Conservation (phyloP, 2,797 vertebrate species). For the Danio choprae region DNA sequence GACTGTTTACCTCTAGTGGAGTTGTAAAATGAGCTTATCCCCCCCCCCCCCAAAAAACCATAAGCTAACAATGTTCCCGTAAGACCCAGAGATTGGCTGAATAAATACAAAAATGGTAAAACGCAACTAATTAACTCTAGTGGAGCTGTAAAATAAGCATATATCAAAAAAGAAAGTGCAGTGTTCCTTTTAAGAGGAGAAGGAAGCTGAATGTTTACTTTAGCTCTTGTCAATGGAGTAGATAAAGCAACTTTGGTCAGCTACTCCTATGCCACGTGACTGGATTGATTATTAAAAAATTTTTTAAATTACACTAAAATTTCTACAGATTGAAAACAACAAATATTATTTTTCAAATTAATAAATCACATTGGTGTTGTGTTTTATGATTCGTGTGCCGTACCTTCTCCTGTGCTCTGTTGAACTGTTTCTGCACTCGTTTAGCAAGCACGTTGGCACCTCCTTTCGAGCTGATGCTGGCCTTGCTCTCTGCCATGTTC, state of each 20-base stretch:
- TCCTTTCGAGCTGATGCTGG: slow-evolving; percentile 73
- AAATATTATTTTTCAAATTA: too few species aligned
- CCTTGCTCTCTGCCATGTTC: slow-evolving; percentile 52
- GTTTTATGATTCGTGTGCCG: not conserved
- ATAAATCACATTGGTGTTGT: not conserved
- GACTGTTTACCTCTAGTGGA: too few species aligned
- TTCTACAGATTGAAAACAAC: not conserved
- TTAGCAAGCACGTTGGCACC: slow-evolving; percentile 86
- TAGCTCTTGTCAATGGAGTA: slow-evolving; percentile 3
- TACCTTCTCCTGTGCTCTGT: slow-evolving; percentile 95
- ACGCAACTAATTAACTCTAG: too few species aligned
- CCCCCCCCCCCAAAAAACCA: too few species aligned
- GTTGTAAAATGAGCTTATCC: too few species aligned
- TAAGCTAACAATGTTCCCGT: too few species aligned
- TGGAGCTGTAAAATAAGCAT: too few species aligned
- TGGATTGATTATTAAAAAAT: not conserved
- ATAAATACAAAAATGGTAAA: too few species aligned
- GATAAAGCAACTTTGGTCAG: slow-evolving; percentile 15
- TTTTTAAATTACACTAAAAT: not conserved
- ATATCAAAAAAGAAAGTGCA: too few species aligned
- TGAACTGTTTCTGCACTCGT: slow-evolving; percentile 89
- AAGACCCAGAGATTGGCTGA: too few species aligned
- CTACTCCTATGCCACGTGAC: slow-evolving; percentile 1
- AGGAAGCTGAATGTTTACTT: slow-evolving; percentile 3
- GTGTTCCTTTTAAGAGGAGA: not conserved